Conservation (phyloP, 2,113 vertebrate species). For the Muntiacus reevesi region DNA sequence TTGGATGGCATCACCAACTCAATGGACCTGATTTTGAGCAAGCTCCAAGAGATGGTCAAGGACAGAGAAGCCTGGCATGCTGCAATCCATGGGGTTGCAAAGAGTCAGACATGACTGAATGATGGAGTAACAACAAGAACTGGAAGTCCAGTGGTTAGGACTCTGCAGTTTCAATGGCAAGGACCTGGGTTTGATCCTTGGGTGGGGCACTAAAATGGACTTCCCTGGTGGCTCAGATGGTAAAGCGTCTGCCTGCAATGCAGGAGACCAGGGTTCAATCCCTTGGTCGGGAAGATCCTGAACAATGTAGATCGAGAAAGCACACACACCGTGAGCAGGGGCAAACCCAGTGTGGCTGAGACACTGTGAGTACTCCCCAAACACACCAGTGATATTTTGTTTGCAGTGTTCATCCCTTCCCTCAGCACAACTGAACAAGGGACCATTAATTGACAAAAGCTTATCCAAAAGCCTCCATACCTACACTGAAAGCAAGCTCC, state of each 20-base stretch:
- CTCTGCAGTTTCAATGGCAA: background rate
- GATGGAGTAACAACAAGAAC: background rate
- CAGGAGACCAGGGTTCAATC: background rate
- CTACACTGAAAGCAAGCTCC: too few species aligned
- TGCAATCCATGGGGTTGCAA: background rate
- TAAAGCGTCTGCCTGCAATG: background rate
- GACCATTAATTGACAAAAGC: too few species aligned
- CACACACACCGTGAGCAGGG: background rate
- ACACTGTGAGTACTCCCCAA: background rate
- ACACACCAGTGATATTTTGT: background rate
- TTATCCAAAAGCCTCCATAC: too few species aligned
- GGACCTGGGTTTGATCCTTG: background rate
- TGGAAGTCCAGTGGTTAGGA: background rate
- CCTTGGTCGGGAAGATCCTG: background rate
- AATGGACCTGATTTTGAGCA: background rate
- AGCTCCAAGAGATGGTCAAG: background rate
- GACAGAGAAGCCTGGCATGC: background rate
- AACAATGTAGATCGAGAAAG: background rate
- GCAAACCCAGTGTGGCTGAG: background rate
- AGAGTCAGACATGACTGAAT: background rate
- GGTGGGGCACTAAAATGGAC: background rate
- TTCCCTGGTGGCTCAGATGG: background rate
- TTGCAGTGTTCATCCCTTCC: background rate
- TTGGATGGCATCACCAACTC: background rate
- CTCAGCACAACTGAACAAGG: background rate